Evolutionary conservation across 2,888 invertebrate species (phyloP), one percentile per base, ranked within the genome.

Genomic region (Silvanus unidentatus): DNA sequence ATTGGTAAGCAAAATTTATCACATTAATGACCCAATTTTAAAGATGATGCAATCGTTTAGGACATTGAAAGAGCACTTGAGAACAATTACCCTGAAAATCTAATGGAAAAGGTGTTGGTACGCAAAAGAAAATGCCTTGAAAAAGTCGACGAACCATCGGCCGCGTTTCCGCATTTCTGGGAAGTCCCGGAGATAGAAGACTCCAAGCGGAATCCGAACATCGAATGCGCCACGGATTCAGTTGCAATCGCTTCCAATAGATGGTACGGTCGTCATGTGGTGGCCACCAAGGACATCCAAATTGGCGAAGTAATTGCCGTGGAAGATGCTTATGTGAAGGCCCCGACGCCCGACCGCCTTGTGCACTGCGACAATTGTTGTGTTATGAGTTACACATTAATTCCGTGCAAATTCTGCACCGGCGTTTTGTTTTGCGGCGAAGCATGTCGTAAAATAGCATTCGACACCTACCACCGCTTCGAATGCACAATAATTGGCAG

Each of bases 241-340:
- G 62, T 89, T 27, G 71, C 75, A 59, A 73, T 87, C 43, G 70
- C 77, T 10, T 75, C 75, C 47, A 75, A 71, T 16, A 57, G 77
- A 38, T 72, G 75, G 22, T 77, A 80, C 69, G 91, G 91, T 0
- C 76, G 90, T 36, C 83, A 82, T 65, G 73, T 92, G 2, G 71
- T 84, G 40, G 84, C 88, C 1, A 77, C 75, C 13, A 75, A 77
- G 47, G 77, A 84, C 60, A 80, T 90, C 45, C 66, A 73, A 52
- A 80, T 86, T 1, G 89, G 89, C 38, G 89, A 92, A 65, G 71
- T 91, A 4, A 65, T 95, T 29, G 82, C 80, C 1, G 73, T 84
- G 37, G 95, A 95, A 69, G 47, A 82, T 44, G 86, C 92, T 0
- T 92, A 83, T 64, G 75, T 80, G 14, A 74, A 77, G 1, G 70